phyloP scores from a whole-genome alignment of 1,140 invertebrate species.

The Aricia agestis region DNA sequence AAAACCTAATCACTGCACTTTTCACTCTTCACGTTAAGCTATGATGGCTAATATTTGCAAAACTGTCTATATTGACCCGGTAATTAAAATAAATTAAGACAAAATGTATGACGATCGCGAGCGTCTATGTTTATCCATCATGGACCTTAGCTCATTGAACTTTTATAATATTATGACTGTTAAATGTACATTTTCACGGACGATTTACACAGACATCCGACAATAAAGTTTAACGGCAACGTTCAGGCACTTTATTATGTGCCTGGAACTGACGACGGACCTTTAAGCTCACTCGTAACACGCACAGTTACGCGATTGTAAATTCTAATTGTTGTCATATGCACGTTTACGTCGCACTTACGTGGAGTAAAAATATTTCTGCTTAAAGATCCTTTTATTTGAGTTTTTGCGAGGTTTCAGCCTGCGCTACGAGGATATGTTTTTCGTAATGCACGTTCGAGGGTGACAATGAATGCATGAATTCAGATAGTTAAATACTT shows the following conservation, averaged over 20 bases:
- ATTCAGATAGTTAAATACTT: too few relatives aligned
- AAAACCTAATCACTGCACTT: too few relatives aligned
- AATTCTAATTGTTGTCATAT: conserved; percentile 1
- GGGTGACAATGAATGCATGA: too few relatives aligned
- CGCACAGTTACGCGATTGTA: background rate
- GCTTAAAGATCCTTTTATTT: background rate
- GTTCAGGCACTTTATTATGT: background rate
- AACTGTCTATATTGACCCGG: too few relatives aligned
- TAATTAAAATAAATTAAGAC: too few relatives aligned
- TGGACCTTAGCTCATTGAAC: too few relatives aligned
- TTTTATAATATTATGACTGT: too few relatives aligned
- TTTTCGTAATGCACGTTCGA: background rate
- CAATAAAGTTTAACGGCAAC: background rate
- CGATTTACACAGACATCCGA: background rate
- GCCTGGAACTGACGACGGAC: background rate
- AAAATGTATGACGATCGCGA: too few relatives aligned
- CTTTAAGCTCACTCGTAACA: background rate
- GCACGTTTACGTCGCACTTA: background rate
- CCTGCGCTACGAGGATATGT: background rate
- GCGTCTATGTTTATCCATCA: too few relatives aligned
- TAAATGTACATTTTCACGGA: background rate
- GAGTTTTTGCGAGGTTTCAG: too few relatives aligned
- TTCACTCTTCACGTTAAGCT: too few relatives aligned
- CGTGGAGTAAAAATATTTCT: background rate
- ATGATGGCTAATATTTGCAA: too few relatives aligned